A percentile compares a stretch with the other conserved stretches of the same genome.
Conservation (phyloP, 1,140 invertebrate species). For the Phocides pigmalion region DNA sequence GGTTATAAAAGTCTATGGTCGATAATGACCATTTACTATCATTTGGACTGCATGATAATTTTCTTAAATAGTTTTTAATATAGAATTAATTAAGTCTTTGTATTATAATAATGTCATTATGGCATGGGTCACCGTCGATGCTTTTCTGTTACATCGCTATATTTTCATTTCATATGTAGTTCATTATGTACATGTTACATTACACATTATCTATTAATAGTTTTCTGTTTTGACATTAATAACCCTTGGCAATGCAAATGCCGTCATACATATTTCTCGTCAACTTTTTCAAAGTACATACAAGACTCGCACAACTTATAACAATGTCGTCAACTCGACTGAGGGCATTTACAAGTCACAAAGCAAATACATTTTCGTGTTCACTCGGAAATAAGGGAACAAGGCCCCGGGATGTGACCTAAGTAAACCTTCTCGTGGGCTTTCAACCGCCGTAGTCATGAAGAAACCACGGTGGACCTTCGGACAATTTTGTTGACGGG, state of each 20-base stretch:
- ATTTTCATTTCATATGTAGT: too few species aligned
- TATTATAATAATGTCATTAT: too few species aligned
- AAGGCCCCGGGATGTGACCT: conserved; percentile 61
- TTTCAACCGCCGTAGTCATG: conserved; percentile 55
- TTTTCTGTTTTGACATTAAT: conserved; percentile 14
- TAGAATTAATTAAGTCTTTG: too few species aligned
- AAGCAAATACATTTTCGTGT: conserved; percentile 69
- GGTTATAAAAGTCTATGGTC: too few species aligned
- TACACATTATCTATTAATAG: conserved; percentile 1
- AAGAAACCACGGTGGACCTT: conserved; percentile 63
- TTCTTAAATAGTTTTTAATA: too few species aligned
- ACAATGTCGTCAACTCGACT: conserved; percentile 65
- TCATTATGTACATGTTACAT: too few species aligned
- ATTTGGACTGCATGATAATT: too few species aligned
- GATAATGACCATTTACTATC: too few species aligned
- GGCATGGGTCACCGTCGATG: too few species aligned
- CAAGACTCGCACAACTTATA: conserved; percentile 46
- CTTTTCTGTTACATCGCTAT: too few species aligned
- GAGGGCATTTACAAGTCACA: conserved; percentile 70
- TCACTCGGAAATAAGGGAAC: conserved; percentile 64
- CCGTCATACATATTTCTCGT: conserved; percentile 34
- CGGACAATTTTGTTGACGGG: conserved; percentile 60
- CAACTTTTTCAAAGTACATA: conserved; percentile 47
- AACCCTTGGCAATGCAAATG: conserved; percentile 33
- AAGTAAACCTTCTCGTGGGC: conserved; percentile 67